phyloP scores from a whole-genome alignment of 2,113 vertebrate genomes.

The Nannobrachium achirus region DNA sequence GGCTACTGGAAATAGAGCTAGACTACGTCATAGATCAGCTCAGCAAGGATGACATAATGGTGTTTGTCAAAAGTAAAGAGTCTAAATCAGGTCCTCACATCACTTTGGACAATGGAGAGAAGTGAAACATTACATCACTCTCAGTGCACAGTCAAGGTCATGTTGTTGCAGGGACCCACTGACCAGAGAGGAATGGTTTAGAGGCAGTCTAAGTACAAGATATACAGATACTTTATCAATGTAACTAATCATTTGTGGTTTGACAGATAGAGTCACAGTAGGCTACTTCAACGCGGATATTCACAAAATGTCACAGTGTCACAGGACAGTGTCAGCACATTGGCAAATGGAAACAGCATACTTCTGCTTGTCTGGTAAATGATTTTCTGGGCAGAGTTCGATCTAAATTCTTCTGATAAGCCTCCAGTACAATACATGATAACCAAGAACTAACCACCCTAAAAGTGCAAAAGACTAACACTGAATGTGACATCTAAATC shows the following conservation, averaged over 20 bases:
- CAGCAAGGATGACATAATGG: neutral
- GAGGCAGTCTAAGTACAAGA: neutral
- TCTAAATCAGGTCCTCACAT: neutral
- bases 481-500: neutral
- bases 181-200: neutral
- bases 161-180: neutral
- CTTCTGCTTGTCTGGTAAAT: conserved; percentile 2
- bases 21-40: neutral
- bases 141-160: neutral
- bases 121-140: neutral
- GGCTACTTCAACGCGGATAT: neutral
- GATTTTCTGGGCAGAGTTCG: neutral
- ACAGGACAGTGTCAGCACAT: neutral
- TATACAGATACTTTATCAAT: conserved; percentile 11
- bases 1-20: too few species aligned
- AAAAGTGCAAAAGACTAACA: too few species aligned
- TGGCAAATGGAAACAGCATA: neutral
- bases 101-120: neutral
- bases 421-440: neutral
- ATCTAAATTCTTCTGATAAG: neutral
- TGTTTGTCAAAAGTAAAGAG: neutral
- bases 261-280: neutral
- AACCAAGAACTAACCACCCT: neutral
- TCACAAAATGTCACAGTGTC: neutral
- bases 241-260: neutral